phyloP scores from a whole-genome alignment of 2,888 invertebrate genomes.

The Iphiclides podalirius region DNA sequence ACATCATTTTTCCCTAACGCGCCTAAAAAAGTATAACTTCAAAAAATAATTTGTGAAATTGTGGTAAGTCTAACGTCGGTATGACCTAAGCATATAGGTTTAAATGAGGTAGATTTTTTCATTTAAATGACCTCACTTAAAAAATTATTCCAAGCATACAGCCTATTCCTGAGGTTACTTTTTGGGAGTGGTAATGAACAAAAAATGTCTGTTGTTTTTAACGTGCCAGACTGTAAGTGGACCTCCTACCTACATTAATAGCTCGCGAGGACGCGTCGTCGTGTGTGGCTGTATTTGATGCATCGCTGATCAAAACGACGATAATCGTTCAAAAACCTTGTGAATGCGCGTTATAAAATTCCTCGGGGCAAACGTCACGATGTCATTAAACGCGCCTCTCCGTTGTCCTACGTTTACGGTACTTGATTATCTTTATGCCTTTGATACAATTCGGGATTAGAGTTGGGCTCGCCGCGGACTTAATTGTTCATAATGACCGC shows the following conservation, averaged over 20 bases:
- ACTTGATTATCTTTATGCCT: slow-evolving; percentile 68
- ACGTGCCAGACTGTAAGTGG: slow-evolving; percentile 8
- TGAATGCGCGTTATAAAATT: slow-evolving; percentile 61
- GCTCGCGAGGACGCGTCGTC: slow-evolving; percentile 57
- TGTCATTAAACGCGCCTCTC: slow-evolving; percentile 51
- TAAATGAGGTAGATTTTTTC: no score
- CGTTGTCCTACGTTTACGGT: slow-evolving; percentile 42
- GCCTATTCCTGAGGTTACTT: no score
- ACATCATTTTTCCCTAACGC: no score
- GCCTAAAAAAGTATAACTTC: no score
- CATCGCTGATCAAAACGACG: slow-evolving; percentile 65
- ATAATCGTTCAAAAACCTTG: slow-evolving; percentile 62
- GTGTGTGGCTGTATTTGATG: slow-evolving; percentile 70
- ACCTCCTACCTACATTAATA: slow-evolving; percentile 52
- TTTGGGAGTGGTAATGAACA: no score
- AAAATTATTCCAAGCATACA: no score
- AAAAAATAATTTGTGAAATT: no score
- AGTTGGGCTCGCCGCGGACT: slow-evolving; percentile 40
- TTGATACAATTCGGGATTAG: slow-evolving; percentile 57
- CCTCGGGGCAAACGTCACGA: slow-evolving; percentile 61
- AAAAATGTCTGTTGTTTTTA: no score
- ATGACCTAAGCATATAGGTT: no score
- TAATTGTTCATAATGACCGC: slow-evolving; percentile 55
- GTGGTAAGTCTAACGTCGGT: no score
- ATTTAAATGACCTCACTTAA: no score